phyloP scores from a whole-genome alignment of 2,797 vertebrate species.

The Ctenopoma multispine region DNA sequence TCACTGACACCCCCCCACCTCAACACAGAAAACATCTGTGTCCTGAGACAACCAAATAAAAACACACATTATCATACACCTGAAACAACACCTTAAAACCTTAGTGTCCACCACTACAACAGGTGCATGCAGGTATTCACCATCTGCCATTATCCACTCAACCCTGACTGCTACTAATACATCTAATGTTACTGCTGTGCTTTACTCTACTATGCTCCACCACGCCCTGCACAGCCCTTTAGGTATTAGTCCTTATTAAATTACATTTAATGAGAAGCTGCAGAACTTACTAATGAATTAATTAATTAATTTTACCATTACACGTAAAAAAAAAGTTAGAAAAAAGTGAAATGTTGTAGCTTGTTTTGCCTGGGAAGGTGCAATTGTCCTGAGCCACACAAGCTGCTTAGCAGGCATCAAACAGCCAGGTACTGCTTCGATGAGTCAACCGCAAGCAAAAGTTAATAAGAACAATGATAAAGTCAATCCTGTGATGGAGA shows the following conservation, averaged over 20 bases:
- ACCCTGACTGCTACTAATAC: slow-evolving; percentile 1
- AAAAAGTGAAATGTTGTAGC: too few relatives aligned
- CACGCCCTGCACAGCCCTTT: too few relatives aligned
- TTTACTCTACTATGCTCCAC: too few relatives aligned
- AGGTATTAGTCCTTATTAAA: too few relatives aligned
- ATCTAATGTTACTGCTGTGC: slow-evolving; percentile 27
- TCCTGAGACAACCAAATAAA: slow-evolving; percentile 12
- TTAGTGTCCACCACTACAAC: neutral
- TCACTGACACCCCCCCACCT: neutral
- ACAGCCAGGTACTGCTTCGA: neutral
- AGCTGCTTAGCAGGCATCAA: slow-evolving; percentile 20
- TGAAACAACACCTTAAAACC: neutral
- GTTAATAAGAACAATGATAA: neutral
- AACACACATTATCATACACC: slow-evolving; percentile 29
- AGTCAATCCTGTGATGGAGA: neutral
- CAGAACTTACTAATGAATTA: too few relatives aligned
- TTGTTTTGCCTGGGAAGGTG: neutral
- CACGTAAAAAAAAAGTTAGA: too few relatives aligned
- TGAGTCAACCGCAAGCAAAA: neutral
- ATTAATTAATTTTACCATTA: too few relatives aligned
- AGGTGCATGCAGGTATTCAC: slow-evolving; percentile 9
- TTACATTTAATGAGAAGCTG: too few relatives aligned
- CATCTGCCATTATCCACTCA: neutral
- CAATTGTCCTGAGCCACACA: slow-evolving; percentile 16
- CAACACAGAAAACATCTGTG: slow-evolving; percentile 26